Evolutionary conservation across 2,888 invertebrate genomes (phyloP), one percentile per base, ranked within the genome.

Genomic region (Drosophila fungiperda): DNA sequence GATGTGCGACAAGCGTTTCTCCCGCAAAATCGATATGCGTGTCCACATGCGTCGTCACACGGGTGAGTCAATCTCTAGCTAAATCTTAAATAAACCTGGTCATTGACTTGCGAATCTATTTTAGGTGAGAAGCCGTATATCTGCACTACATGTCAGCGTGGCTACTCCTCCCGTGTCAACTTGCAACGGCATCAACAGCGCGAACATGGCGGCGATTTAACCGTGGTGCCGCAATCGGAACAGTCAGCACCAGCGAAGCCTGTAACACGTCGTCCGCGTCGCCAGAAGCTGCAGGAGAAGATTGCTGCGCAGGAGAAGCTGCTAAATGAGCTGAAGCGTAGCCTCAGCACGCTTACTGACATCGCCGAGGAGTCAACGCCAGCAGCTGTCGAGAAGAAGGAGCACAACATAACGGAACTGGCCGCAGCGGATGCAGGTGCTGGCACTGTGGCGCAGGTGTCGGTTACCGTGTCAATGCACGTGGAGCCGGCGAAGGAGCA

Each of bases 41-140:
- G 92, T 92, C 6, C 92, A 92, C 60, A 90, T 91, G 84, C 87
- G 92, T 8, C 81, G 89, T 2, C 92, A 92, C 64, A 93, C 92
- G 36, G 92, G 92, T 85, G 17, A 79, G 81, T 77, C n/a, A 23
- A 26, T n/a, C 3, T 11, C 29, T 15, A 23, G 9, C 32, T 35
- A 1, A 12, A 1, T 3, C 23, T 5, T 0, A 33, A 7, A 23
- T 0, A 1, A n/a, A 4, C 3, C n/a, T 29, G 0, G 3, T 15
- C 36, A 36, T 32, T 58, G n/a, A 11, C 15, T 1, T 26, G 0
- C 23, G 1, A 23, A 38, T 57, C n/a, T 4, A 5, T 53, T 23
- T 64, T 60, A 83, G 91, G 92, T 15, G 92, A 92, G 61, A 92
- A 92, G 65, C 92, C 92, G 0, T 92, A 79, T 61, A 91, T 80